Base-by-base conservation (phyloP, 2,888 invertebrate species). In the Rhaphigaster nebulosa region DNA sequence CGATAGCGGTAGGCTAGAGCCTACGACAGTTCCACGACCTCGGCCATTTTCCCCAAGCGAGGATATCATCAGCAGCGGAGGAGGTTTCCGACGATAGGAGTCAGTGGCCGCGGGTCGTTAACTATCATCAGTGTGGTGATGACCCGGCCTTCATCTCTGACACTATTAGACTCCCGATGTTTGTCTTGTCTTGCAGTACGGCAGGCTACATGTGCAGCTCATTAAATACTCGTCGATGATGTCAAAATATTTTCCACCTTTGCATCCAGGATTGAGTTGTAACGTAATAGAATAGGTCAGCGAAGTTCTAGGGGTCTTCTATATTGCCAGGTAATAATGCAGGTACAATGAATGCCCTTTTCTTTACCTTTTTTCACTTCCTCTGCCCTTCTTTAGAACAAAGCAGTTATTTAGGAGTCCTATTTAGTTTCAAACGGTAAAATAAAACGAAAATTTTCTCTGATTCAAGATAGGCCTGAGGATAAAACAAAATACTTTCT, bases 101-200 rank as follows among this genome's bases (percentile, higher is more conserved):
- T 84, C 84, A 84, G 26, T 84, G 84, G 45, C 84, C 84, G 45
- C 20, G 4, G 41, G 45, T 84, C 45, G 45, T 84, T 84, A 84
- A 15, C 34, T 84, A 84, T 84, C 45, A 84, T 84, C 45, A 84
- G 29, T 15, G 26, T 15, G 23, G 45, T 84, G 84, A 84, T 84
- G 84, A 84, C 84, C 84, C 45, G 26, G 8, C n/a, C 84, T 50
- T 84, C 84, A 84, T 84, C 84, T 26, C 45, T 45, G 84, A 41
- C 84, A 84, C 38, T 50, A 84, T 84, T 84, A 84, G 84, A 45
- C 84, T 76, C 70, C 70, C 23, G 34, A 34, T 76, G 70, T 76
- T 76, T 76, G 38, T 38, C 70, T 76, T 38, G 70, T 76, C 34
- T 12, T 38, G 70, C 6, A 38, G 70, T 38, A 29, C 38, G 20